Evolutionary conservation across 2,797 vertebrate genomes (phyloP), one percentile per base, ranked within the genome.

Genomic region (Hemibagrus guttatus): DNA sequence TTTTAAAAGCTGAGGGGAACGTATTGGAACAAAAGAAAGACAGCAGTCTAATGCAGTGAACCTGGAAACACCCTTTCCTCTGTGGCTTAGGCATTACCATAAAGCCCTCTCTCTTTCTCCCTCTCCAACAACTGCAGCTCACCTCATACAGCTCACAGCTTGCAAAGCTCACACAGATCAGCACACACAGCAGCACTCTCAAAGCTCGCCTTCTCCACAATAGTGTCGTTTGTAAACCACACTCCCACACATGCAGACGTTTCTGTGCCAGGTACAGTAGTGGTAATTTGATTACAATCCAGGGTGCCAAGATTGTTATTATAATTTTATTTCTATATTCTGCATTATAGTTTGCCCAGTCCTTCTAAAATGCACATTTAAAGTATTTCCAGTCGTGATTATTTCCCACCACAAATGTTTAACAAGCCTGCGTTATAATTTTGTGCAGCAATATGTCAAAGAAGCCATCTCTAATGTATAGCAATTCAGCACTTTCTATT

Each of bases 1-100:
- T 90, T 90, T 91, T 90, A 83, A 87, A 88, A 89, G 81, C 76
- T 75, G 85, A 75, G 81, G 71, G 87, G 86, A 88, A 90, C 88
- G 85, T 87, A 71, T 46, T 87, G 85, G 87, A 88, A 89, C 83
- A 87, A 87, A 39, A 87, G 42, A 64, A 74, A 87, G 88, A 85
- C 85, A 88, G 86, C 76, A 85, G 87, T 81, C 85, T 88, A 87
- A 88, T 89, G 87, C 89, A 81, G 85, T 39, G 85, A 88, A 90
- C 89, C 85, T 88, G 88, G 86, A 87, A 89, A 89, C 87, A 88
- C 86, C 90, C 84, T 90, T 87, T 84, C 83, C 83, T 88, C 74
- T 81, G 85, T 86, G 88, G 72, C 86, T 85, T 31, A 42, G n/a
- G 82, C 78, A 88, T 91, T 88, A 87, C 84, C 71, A 87, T 87